Evolutionary conservation across 2,797 vertebrate species (phyloP), one percentile per base, ranked within the genome.

Genomic region (Hypotaenidia okinawae): DNA sequence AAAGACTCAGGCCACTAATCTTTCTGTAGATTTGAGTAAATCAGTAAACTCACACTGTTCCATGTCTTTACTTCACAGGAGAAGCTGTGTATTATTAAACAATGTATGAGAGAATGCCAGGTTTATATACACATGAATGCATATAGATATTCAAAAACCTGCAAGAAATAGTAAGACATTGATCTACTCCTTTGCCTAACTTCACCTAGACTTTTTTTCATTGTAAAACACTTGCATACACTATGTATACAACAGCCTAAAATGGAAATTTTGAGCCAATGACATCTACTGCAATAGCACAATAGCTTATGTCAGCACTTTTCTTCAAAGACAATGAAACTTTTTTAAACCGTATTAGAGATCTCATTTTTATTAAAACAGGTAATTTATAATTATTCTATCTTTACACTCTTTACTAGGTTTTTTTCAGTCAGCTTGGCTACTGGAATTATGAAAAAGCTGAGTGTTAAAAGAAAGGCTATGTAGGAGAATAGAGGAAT

Each of bases 11-110:
- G 5, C 27, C 58, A 58, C 23, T 94, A 91, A 90, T 81, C 51
- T 90, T 49, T 89, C 72, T 81, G 83, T 55, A 77, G 66, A 54
- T 85, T 87, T 91, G 68, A 66, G 61, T 61, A 86, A 87, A 82
- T 72, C 30, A 52, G 74, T 69, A 84, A 59, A 81, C 39, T 37
- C 12, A 2, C 33, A 47, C 22, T n/a, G 15, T 64, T 89, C 49
- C 80, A 5, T 4, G 2, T 52, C 35, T 87, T 80, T 85, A 52
- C 23, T 24, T 85, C 64, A 72, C 52, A 75, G 54, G 21, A 89
- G 33, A 35, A 80, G 8, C 11, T 66, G 27, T 58, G 15, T 63
- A 87, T 45, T 64, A 92, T 80, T 89, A 70, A 91, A 82, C 6
- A 79, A 13, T 24, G 11, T 64, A 57, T 83, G 73, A 80, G 43